Base-by-base conservation (phyloP, 2,888 invertebrate genomes). In the Hydropsyche betteni region DNA sequence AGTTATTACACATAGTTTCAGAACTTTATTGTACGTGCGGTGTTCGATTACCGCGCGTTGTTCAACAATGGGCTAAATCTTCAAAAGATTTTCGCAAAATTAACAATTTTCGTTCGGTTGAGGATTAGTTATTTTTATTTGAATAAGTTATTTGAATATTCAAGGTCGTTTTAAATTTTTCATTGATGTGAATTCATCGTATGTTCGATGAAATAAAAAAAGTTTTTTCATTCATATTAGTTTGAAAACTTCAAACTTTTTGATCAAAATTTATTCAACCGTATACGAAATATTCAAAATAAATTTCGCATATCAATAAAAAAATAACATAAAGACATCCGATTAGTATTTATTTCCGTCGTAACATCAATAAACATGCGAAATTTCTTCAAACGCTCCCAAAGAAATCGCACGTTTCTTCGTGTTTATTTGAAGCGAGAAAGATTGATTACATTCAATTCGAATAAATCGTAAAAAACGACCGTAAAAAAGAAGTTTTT, bases 401-500 rank as follows among this genome's bases (percentile, higher is more conserved):
- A 36, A 64, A 33, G 34, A 16, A 33, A 55, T 55, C 16, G 55
- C 55, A 14, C 16, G 16, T 55, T 55, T 55, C 10, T 14, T 12
- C 34, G 36, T 64, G 64, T 64, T 64, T 64, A 64, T 64, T 64
- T 34, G 36, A 24, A n/a, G 64, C 34, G 24, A 34, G 34, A 64
- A 64, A 64, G 36, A 36, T 64, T 64, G 64, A 64, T 64, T 64
- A 64, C 34, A 36, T 64, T 64, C 64, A 64, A 64, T 64, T 36
- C 64, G 34, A 36, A 64, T 36, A 64, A 64, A 64, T 34, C 64
- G 64, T 64, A 64, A 64, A 55, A 64, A 64, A 33, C 64, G 64
- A 64, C 64, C 64, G 64, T 64, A 64, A 64, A 64, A 64, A 64
- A 36, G 4, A 58, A 58, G 8, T 58, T 58, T 58, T 58, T 58